Evolutionary conservation across 2,113 vertebrate genomes (phyloP), one percentile per base, ranked within the genome.

Genomic region (Hylia prasina): DNA sequence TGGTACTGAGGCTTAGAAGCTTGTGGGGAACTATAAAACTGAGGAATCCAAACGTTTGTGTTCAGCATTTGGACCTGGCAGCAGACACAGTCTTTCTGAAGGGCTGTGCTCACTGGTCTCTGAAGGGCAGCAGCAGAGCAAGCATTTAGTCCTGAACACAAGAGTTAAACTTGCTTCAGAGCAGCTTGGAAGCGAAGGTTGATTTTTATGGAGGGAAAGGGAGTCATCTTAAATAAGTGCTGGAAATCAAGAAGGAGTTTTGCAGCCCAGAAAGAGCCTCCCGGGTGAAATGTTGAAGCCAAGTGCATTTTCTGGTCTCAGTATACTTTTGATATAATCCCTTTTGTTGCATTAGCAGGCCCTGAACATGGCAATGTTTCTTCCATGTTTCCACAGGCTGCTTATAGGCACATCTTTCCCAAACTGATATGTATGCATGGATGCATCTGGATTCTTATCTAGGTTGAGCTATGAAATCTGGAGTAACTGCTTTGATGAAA

Each of bases 271-370:
- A 94, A 94, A 42, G 76, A 87, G 75, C 64, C 93, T 90, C 88
- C 2, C 0, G 82, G 64, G 90, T 92, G 76, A 92, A 90, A 87
- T 93, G 93, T 89, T 13, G n/a, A 93, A 89, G 76, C 88, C 76
- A 83, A 95, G 56, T 50, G 69, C 68, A 20, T 92, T 93, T 95
- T 95, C 88, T 90, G 56, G 64, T 95, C 79, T 94, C 79, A 39
- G 27, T 92, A 39, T 87, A 63, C n/a, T 90, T 96, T 87, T 94
- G 86, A 68, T 84, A 81, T 92, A 96, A 96, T 94, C 85, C 76
- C 60, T 88, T 93, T 88, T 65, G 54, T 91, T 94, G 66, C 68
- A 47, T 87, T 94, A 85, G 56, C 75, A 91, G 78, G 42, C 84
- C 42, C 70, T 87, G 75, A 89, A 54, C 19, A 16, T 5, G 3